A percentile compares a stretch with the other conserved stretches of the same genome.
Evolutionary conservation across 2,888 invertebrate genomes (phyloP).

Genomic region (Pammene aurita): DNA sequence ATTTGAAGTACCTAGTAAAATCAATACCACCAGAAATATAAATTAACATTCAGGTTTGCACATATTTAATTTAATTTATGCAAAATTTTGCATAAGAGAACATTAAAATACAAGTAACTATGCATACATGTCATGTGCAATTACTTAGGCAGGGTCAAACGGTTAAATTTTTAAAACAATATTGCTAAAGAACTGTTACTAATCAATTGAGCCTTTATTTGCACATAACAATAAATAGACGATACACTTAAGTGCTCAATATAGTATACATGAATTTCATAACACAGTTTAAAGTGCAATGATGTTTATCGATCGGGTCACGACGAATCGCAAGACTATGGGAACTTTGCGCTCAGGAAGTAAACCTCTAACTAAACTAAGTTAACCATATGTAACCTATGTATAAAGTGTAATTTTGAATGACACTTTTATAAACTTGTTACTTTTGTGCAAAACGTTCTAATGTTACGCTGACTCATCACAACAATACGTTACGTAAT

Average conservation of each 20-base stretch:
- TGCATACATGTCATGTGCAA: too few species aligned
- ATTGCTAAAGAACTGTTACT: slow-evolving; percentile 21
- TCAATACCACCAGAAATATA: too few species aligned
- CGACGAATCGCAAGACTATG: slow-evolving; percentile 14
- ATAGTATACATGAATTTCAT: slow-evolving; percentile 12
- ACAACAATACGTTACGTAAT: slow-evolving; percentile 45
- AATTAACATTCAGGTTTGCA: too few species aligned
- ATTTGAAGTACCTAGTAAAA: too few species aligned
- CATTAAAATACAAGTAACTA: too few species aligned
- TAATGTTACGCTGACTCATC: slow-evolving; percentile 44
- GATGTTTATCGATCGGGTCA: slow-evolving; percentile 28
- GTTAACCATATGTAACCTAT: not conserved
- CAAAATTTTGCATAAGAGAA: too few species aligned
- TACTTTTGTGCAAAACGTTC: not conserved
- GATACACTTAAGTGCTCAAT: not conserved
- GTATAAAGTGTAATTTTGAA: not conserved
- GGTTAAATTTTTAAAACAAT: not conserved
- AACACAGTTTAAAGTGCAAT: slow-evolving; percentile 29
- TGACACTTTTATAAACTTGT: not conserved
- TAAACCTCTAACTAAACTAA: not conserved
- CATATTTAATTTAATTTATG: too few species aligned
- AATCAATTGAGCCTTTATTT: slow-evolving; percentile 24
- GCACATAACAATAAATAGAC: slow-evolving; percentile 14
- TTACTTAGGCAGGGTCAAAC: too few species aligned
- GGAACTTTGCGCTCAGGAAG: not conserved